phyloP scores from a whole-genome alignment of 2,797 vertebrate species.

The Alcedo atthis region DNA sequence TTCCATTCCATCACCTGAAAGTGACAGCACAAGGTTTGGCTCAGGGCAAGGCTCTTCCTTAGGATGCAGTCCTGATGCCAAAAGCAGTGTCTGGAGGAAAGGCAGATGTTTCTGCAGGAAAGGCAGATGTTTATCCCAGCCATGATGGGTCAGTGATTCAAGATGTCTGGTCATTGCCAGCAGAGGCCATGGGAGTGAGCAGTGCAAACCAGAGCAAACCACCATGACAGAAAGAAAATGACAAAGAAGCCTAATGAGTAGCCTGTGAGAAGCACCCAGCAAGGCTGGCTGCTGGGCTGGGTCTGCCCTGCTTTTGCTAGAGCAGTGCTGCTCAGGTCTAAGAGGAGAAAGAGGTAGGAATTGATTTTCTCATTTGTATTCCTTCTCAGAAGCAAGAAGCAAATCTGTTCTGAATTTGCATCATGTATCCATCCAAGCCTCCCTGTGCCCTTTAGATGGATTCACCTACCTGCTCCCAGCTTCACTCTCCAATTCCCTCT shows the following conservation, averaged over 20 bases:
- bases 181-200: background rate
- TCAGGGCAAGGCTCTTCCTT: background rate
- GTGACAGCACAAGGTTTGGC: background rate
- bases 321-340: background rate
- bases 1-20: background rate
- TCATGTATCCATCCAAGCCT: background rate
- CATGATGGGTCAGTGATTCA: background rate
- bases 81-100: background rate
- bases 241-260: background rate
- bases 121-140: background rate
- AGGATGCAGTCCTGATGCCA: background rate
- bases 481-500: background rate
- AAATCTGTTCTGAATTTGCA: conserved; percentile 8
- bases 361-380: conserved; percentile 27
- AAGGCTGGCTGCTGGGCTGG: background rate
- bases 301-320: background rate
- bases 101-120: background rate
- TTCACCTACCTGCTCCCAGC: conserved; percentile 2
- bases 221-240: background rate
- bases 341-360: background rate
- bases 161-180: background rate
- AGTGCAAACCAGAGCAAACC: background rate
- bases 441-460: background rate
- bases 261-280: rapidly evolving
- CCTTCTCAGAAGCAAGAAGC: background rate